phyloP scores from a whole-genome alignment of 2,888 invertebrate genomes.

The Pelosia muscerda region DNA sequence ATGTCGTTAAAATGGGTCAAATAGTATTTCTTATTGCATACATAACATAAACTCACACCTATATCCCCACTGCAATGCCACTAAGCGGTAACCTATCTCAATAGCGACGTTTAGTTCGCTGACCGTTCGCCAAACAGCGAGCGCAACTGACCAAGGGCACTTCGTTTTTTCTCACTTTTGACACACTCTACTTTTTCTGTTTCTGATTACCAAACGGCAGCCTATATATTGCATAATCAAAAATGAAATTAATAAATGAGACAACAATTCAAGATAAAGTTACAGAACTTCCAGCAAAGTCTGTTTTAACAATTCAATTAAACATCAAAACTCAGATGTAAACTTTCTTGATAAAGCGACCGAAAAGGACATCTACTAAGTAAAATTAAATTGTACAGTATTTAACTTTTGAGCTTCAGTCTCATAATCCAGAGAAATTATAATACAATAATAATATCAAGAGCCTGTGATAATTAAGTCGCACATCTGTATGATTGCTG shows the following conservation, averaged over 20 bases:
- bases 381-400: neutral
- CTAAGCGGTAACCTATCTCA: no score
- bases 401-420: neutral
- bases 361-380: neutral
- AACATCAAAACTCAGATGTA: conserved; percentile 5
- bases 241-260: neutral
- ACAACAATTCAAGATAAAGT: neutral
- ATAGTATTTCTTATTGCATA: no score
- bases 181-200: no score
- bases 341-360: conserved; percentile 1
- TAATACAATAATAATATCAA: neutral
- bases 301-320: neutral
- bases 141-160: no score
- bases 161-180: no score
- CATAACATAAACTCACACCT: no score
- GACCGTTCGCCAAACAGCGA: no score
- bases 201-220: neutral
- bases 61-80: no score
- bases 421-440: neutral
- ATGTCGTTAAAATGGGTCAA: no score
- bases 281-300: neutral
- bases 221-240: neutral
- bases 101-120: no score
- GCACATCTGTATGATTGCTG: no score
- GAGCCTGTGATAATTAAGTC: neutral